phyloP scores from a whole-genome alignment of 2,888 invertebrate species.

The Dioctria linearis region DNA sequence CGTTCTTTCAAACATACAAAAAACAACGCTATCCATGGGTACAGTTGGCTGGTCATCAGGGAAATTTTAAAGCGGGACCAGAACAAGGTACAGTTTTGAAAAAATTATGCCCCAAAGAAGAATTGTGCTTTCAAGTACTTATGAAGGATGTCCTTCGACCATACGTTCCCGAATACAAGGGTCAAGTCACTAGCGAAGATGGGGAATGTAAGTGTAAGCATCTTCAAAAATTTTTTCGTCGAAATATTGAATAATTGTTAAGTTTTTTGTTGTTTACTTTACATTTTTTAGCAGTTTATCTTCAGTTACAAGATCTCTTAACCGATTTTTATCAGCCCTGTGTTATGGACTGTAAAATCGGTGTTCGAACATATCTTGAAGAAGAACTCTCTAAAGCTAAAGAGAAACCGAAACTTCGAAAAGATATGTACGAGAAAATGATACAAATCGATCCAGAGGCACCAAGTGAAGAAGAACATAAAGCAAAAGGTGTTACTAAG shows the following conservation, averaged over 20 bases:
- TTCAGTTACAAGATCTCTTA: constrained; percentile 93
- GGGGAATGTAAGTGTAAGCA: constrained; percentile 77
- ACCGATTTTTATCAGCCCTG: constrained; percentile 93
- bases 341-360: constrained; percentile 98
- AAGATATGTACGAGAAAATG: constrained; percentile 99
- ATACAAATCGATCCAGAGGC: constrained; percentile 92
- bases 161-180: constrained; percentile 94
- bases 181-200: constrained; percentile 85
- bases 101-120: constrained; percentile 92
- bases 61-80: constrained; percentile 94
- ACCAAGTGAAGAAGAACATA: constrained; percentile 91
- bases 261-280: neutral
- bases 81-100: constrained; percentile 95
- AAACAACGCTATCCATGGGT: constrained; percentile 97
- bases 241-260: neutral
- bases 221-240: constrained; percentile 7
- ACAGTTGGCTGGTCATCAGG: constrained; percentile 95
- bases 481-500: constrained; percentile 92
- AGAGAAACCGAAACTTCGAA: constrained; percentile 91
- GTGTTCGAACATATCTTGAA: constrained; percentile 93
- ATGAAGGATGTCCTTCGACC: constrained; percentile 92
- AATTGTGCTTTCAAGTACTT: constrained; percentile 83
- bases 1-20: constrained; percentile 97
- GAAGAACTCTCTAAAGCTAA: constrained; percentile 96
- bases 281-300: constrained; percentile 75